Evolutionary conservation across 1,140 invertebrate species (phyloP), one percentile per base, ranked within the genome.

Genomic region (Drosophila kanapiae): DNA sequence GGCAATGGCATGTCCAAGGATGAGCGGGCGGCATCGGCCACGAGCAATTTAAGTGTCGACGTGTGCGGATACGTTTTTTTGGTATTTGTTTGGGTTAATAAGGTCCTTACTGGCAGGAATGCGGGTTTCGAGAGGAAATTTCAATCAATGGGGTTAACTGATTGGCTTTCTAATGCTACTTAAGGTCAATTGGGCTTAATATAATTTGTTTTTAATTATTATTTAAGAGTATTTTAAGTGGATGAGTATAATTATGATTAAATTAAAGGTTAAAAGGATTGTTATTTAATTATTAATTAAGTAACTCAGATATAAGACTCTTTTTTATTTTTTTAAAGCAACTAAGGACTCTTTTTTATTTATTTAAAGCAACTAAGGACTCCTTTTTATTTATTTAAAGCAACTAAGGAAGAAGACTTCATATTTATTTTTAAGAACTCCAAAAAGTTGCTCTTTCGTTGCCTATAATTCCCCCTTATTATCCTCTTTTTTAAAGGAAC

Each of bases 1-100:
- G 69, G 35, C 69, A 72, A 72, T 72, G 69, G 69, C 69, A 72
- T 72, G 69, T 71, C 69, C 53, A 72, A 72, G 69, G 67, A 59
- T 71, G 23, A 33, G 54, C 49, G 16, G 37, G 35, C 48, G 23
- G 16, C 11, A 31, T 18, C 7, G 31, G 31, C 5, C 16, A 6
- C 11, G 35, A 62, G 38, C 27, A 35, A 33, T 71, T 71, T 23
- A 48, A 69, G 49, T 56, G 42, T 42, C 49, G 38, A 35, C 29
- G 51, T 72, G 69, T 70, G 69, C 65, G 53, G 29, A 14, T 49
- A 49, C 37, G n/a, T n/a, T 23, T 23, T 72, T 72, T 71, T 1
- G n/a, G 37, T 37, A 49, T 72, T 72, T 59, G 53, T 71, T 69
- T 72, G 35, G 67, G 29, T 72, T 72, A 49, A 42, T 49, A 59